Conservation (phyloP, 1,140 invertebrate species). For the Atopsyche davidsoni region DNA sequence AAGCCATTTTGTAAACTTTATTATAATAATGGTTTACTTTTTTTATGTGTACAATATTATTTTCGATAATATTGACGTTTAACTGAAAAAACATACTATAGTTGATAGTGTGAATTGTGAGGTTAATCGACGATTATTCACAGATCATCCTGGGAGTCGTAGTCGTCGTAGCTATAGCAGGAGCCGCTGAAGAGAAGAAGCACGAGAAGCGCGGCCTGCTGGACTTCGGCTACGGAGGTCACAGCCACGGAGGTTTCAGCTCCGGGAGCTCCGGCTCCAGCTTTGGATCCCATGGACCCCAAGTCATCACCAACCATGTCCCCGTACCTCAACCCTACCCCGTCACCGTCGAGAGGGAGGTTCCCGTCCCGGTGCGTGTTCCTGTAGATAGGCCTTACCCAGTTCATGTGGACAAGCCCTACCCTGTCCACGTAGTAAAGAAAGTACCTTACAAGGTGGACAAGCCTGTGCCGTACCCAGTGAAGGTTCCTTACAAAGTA, state of each 20-base stretch:
- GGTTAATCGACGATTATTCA: no score
- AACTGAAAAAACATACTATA: no score
- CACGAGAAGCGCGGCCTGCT: constrained; percentile 7
- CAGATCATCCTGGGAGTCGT: no score
- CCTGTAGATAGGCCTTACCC: constrained; percentile 27
- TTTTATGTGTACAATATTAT: no score
- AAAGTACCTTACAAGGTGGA: constrained; percentile 25
- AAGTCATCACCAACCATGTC: constrained; percentile 24
- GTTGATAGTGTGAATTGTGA: no score
- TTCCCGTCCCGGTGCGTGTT: constrained; percentile 27
- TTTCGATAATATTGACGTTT: no score
- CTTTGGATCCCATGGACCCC: constrained; percentile 2
- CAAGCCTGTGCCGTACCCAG: constrained; percentile 28
- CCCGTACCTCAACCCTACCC: constrained; percentile 29
- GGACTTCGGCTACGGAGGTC: constrained; percentile 3
- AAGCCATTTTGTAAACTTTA: no score
- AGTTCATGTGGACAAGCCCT: constrained; percentile 26
- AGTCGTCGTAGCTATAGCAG: no score
- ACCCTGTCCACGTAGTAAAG: constrained; percentile 30
- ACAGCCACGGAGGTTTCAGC: not conserved
- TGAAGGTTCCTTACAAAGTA: constrained; percentile 27
- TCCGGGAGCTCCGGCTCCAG: not conserved
- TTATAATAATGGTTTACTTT: no score
- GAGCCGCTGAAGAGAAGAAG: constrained; percentile 8
- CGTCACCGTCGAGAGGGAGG: constrained; percentile 27